Evolutionary conservation across 2,797 vertebrate species (phyloP).

Genomic region (Mormyrus proboscirostris): DNA sequence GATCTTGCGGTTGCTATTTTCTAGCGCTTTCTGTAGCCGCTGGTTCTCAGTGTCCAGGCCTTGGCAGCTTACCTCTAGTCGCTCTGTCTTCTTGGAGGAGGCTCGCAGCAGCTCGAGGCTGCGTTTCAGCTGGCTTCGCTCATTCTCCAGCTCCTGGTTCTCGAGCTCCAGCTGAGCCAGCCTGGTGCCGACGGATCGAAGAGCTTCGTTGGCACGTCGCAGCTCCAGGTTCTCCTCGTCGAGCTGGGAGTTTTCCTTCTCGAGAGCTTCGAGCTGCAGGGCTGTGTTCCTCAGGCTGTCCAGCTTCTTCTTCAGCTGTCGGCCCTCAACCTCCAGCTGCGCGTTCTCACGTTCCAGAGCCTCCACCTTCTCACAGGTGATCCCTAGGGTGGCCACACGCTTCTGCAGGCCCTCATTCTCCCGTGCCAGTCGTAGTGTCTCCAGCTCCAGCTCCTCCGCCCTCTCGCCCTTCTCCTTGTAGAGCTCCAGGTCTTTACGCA

Average conservation of each 20-base stretch:
- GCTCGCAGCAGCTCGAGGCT: slow-evolving; percentile 88
- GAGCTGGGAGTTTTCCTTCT: slow-evolving; percentile 89
- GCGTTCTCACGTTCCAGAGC: slow-evolving; percentile 85
- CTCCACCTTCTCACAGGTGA: slow-evolving; percentile 86
- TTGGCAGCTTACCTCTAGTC: slow-evolving; percentile 92
- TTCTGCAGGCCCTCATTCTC: slow-evolving; percentile 91
- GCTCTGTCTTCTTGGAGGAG: slow-evolving; percentile 86
- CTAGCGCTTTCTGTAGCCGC: slow-evolving; percentile 87
- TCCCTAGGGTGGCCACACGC: slow-evolving; percentile 80
- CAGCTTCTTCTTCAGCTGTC: slow-evolving; percentile 83
- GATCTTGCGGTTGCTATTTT: slow-evolving; percentile 94
- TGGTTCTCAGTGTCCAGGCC: slow-evolving; percentile 96
- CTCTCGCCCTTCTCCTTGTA: slow-evolving; percentile 87
- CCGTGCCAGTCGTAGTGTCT: slow-evolving; percentile 75
- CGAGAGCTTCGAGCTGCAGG: slow-evolving; percentile 84
- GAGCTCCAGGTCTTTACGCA: slow-evolving; percentile 84
- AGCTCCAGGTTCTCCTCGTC: slow-evolving; percentile 90
- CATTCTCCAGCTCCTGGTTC: slow-evolving; percentile 88
- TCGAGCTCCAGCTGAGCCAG: slow-evolving; percentile 83
- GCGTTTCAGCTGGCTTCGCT: slow-evolving; percentile 82
- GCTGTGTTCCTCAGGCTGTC: slow-evolving; percentile 80
- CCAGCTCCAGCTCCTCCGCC: slow-evolving; percentile 82
- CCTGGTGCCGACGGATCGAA: slow-evolving; percentile 75
- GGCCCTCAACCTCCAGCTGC: slow-evolving; percentile 79
- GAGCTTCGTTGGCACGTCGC: slow-evolving; percentile 74